Base-by-base conservation (phyloP, 64 coral and sea anemone genomes). In the Pocillopora verrucosa region DNA sequence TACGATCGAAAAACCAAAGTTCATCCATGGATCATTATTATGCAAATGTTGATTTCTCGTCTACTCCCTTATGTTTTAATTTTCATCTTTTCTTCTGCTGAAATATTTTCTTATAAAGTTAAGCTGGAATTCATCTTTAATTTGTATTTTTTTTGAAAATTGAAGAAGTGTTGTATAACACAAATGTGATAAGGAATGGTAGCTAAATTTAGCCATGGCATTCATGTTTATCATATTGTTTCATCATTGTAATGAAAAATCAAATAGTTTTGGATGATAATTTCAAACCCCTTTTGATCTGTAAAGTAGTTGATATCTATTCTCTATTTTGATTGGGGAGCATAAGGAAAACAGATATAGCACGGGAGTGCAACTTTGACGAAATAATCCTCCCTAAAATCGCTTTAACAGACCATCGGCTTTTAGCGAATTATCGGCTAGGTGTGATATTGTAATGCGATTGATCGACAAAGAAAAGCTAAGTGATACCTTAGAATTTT, bases 371-470 rank as follows among this genome's bases (percentile, higher is more conserved):
- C 41, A 51, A 51, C 41, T 51, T 51, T 7, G 41, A 51, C 41
- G 7, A 7, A 51, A 51, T 51, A 4, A 3, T 51, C 7, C 41
- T 51, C 7, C 41, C 7, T 51, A 51, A 51, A 3, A 51, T 65
- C 16, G 4, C 20, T 65, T 65, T 65, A 5, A 16, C 16, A 19
- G 63, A 22, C 11, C 5, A 63, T 63, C 61, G 13, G 2, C 2
- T 17, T 15, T 15, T 17, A 63, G 12, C 61, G 16, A 63, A 63
- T 63, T 63, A 13, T 15, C 61, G 14, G 9, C 11, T 51, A 76
- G 36, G 75, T 37, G 75, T 19, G 38, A 76, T 76, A 76, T 76
- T 76, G 4, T 76, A 76, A 76, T 75, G 38, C 72, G 5, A 45
- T 19, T 13, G 36, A 7, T 5, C n/a, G 37, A 35, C 34, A 37